A percentile compares a stretch with the other conserved stretches of the same genome.
Conservation (phyloP, 2,888 invertebrate species). For the Drosophila gaucha region DNA sequence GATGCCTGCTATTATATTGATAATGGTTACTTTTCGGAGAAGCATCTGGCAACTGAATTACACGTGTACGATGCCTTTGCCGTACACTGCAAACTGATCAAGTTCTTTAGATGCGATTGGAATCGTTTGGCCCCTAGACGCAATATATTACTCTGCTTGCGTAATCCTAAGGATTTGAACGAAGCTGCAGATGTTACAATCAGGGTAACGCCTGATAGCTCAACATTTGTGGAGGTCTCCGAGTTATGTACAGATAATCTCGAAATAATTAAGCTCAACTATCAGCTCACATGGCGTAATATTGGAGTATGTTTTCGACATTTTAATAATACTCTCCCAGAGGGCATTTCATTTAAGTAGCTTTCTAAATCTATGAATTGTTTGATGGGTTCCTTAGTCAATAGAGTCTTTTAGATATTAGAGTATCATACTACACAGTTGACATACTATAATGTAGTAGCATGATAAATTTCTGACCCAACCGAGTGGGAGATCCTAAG, state of each 20-base stretch:
- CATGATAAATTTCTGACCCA: no score
- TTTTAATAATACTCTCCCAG: not conserved
- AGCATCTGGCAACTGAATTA: conserved; percentile 77
- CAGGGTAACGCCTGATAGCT: conserved; percentile 77
- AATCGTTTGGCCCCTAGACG: conserved; percentile 79
- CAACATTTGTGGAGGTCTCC: conserved; percentile 77
- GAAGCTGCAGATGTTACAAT: conserved; percentile 59
- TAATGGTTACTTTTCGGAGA: conserved; percentile 79
- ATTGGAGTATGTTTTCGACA: conserved; percentile 64
- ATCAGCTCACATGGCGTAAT: conserved; percentile 77
- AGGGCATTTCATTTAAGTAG: not conserved
- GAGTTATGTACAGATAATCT: conserved; percentile 75
- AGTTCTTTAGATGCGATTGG: conserved; percentile 75
- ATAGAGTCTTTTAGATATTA: not conserved
- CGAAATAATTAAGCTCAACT: conserved; percentile 62
- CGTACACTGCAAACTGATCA: conserved; percentile 68
- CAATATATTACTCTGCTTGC: conserved; percentile 69
- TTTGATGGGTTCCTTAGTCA: not conserved
- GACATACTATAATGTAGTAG: no score
- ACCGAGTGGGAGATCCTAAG: no score
- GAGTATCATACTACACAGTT: no score
- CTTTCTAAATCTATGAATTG: not conserved
- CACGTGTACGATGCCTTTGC: conserved; percentile 79
- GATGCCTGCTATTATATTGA: conserved; percentile 82
- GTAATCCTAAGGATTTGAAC: conserved; percentile 53